phyloP scores from a whole-genome alignment of 2,888 invertebrate species.

The Hypena proboscidalis region DNA sequence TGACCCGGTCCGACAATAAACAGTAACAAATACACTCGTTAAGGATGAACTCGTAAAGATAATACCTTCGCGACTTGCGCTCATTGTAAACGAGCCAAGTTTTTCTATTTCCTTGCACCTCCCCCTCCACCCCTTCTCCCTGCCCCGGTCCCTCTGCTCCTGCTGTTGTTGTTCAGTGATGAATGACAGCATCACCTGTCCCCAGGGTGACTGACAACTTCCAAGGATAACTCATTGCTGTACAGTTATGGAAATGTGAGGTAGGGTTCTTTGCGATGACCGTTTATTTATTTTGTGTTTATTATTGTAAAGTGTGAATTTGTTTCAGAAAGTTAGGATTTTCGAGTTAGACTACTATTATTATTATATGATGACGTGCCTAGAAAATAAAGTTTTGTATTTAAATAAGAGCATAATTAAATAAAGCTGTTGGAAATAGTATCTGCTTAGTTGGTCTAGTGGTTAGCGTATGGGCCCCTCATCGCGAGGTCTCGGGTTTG shows the following conservation, averaged over 20 bases:
- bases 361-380: no score
- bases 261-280: conserved; percentile 1
- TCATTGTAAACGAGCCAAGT: conserved; percentile 65
- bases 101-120: conserved; percentile 62
- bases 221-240: conserved; percentile 23
- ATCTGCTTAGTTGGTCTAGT: no score
- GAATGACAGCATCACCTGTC: conserved; percentile 52
- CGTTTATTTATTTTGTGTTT: background rate
- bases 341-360: no score
- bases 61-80: conserved; percentile 48
- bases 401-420: no score
- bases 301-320: no score
- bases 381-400: no score
- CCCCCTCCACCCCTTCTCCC: background rate
- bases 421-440: no score
- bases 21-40: conserved; percentile 54
- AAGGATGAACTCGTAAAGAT: conserved; percentile 51
- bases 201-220: conserved; percentile 33
- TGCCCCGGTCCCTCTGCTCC: background rate
- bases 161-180: conserved; percentile 33
- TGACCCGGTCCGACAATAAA: conserved; percentile 46
- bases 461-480: no score
- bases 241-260: conserved; percentile 17
- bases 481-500: no score
- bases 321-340: no score